These are phyloP conservation scores for Tolmerus cingulatus DNA, from an alignment of 2,888 invertebrate species.

Conservation along the genomic window DNA sequence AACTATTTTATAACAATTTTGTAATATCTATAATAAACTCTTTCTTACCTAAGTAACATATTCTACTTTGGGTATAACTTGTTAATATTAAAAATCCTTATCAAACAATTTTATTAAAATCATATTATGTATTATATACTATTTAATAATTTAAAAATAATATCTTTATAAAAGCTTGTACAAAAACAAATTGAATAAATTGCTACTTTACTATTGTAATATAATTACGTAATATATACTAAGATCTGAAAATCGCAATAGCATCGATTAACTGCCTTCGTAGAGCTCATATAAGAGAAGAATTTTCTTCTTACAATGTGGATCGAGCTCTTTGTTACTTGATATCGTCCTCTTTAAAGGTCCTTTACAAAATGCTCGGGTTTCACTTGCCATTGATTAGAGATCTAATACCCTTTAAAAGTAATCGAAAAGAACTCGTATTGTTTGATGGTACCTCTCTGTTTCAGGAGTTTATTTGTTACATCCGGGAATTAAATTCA, in stretches of 20 bases:
- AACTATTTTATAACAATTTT: too few species aligned
- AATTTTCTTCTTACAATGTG: not conserved
- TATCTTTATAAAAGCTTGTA: too few species aligned
- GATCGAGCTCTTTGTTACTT: not conserved
- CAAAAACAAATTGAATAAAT: not conserved
- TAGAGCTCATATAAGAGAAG: not conserved
- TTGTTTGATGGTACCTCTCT: not conserved
- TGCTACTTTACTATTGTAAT: not conserved
- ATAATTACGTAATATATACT: not conserved
- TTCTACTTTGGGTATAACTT: too few species aligned
- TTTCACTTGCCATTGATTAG: not conserved
- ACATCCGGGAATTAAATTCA: not conserved
- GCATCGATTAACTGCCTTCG: not conserved
- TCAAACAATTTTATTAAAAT: too few species aligned
- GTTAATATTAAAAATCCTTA: too few species aligned
- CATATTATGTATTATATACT: too few species aligned
- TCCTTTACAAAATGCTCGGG: not conserved
- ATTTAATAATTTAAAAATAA: too few species aligned
- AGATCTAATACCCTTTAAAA: not conserved
- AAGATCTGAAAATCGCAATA: not conserved
- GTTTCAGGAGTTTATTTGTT: not conserved
- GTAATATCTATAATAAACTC: too few species aligned
- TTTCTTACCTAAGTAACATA: too few species aligned
- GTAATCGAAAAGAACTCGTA: not conserved
- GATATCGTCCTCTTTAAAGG: not conserved